phyloP scores from a whole-genome alignment of 1,140 invertebrate genomes.

The Dysdera silvatica region DNA sequence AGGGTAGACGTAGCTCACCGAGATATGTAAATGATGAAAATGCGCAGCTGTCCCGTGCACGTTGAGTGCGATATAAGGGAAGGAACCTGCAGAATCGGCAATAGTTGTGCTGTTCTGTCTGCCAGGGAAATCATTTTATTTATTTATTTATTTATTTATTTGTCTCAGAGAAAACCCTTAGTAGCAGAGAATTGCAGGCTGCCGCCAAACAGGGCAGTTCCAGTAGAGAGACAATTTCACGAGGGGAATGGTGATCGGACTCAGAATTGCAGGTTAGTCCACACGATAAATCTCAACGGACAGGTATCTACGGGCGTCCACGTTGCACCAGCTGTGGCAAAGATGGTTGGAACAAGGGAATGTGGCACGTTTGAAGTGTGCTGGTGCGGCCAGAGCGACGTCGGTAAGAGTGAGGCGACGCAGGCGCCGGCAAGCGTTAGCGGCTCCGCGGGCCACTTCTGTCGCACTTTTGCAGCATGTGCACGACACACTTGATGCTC shows the following conservation, averaged over 20 bases:
- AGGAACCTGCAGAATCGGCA: too few relatives aligned
- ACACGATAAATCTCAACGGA: not conserved
- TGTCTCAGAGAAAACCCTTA: too few relatives aligned
- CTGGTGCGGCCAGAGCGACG: conserved; percentile 1
- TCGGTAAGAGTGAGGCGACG: not conserved
- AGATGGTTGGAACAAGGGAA: not conserved
- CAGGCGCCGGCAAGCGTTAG: not conserved
- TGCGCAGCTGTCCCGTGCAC: too few relatives aligned
- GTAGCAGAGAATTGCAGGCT: too few relatives aligned
- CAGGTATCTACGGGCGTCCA: not conserved
- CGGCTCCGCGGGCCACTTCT: not conserved
- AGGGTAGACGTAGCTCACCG: too few relatives aligned
- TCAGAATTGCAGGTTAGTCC: not conserved
- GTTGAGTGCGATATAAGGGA: too few relatives aligned
- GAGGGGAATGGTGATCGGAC: not conserved
- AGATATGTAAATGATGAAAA: too few relatives aligned
- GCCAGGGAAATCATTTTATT: too few relatives aligned
- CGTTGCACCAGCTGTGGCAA: not conserved
- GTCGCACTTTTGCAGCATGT: not conserved
- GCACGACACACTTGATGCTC: not conserved
- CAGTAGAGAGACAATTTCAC: not conserved
- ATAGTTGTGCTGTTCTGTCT: too few relatives aligned
- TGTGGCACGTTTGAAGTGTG: not conserved
- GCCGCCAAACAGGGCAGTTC: too few relatives aligned
- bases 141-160: too few relatives aligned